Evolutionary conservation across 2,113 vertebrate species (phyloP), one percentile per base, ranked within the genome.

Genomic region (Arizona elegans): DNA sequence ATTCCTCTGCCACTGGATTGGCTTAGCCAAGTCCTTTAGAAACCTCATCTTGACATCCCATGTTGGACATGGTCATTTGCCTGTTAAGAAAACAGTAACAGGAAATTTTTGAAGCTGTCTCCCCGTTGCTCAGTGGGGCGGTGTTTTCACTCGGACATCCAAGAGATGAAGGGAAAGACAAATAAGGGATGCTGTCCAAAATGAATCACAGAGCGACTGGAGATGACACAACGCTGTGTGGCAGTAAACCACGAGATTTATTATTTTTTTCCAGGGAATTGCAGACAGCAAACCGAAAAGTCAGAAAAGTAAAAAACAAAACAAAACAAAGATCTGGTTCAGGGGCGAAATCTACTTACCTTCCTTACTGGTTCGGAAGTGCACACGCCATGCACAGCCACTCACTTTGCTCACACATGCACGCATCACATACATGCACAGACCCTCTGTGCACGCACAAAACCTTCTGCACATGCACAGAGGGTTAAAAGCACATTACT

Each of bases 111-210:
- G 9, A 70, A 58, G 87, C 93, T 92, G 95, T 94, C 96, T 52
- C 93, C 0, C 94, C 94, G 88, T 62, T 92, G 89, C 93, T 96
- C 96, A 96, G 95, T 95, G 92, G 95, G 94, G 85, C 90, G 95
- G 96, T 95, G 90, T 96, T 97, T 96, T 96, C 58, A 95, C 94
- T 94, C 95, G 96, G 95, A 95, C 94, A 94, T 96, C 95, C 56
- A 53, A 94, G 96, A 96, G 95, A 93, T 96, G 95, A 94, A 87
- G 95, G 95, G 91, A 94, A 96, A 93, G 95, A 94, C 43, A 93
- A 95, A 92, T 58, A 56, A 88, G 87, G 21, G 93, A 91, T 91
- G 92, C 94, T 95, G 96, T 95, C 90, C 75, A 85, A 92, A 23
- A 90, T 95, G 91, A 96, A 93, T 94, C 95, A 96, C 33, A 3